These are phyloP conservation scores for Anaspis maculata DNA, from an alignment of 2,888 invertebrate species.

Conservation along the genomic window DNA sequence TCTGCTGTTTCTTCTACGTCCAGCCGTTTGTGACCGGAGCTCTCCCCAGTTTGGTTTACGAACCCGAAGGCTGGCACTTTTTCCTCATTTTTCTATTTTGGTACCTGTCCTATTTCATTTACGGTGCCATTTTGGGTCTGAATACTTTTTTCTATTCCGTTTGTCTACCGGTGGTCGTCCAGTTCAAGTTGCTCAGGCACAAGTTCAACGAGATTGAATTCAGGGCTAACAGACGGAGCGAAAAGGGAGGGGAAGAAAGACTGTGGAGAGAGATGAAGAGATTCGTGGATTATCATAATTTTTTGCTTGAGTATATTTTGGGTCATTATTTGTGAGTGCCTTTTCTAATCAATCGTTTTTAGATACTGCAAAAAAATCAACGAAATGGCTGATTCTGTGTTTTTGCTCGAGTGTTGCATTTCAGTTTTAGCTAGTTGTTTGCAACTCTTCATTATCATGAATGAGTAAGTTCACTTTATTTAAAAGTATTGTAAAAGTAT, in stretches of 20 bases:
- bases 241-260: neutral
- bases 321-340: no score
- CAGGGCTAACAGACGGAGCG: neutral
- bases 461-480: no score
- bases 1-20: conserved; percentile 3
- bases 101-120: conserved; percentile 1
- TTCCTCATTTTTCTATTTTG: neutral
- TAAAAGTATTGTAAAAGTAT: no score
- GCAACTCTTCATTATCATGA: no score
- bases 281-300: conserved; percentile 4
- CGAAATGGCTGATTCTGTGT: no score
- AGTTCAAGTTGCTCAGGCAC: conserved; percentile 1
- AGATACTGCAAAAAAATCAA: no score
- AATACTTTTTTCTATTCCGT: conserved; percentile 2
- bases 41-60: conserved; percentile 1
- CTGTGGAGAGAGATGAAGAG: conserved; percentile 1
- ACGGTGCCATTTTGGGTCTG: neutral
- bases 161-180: neutral
- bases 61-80: conserved; percentile 3
- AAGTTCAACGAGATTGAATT: conserved; percentile 1
- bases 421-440: no score
- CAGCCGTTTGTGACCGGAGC: conserved; percentile 1
- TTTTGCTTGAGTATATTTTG: no score
- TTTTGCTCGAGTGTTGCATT: no score
- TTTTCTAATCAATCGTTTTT: neutral